Percentiles rank a stretch among this genome's conserved stretches.
Conservation (phyloP, 2,113 vertebrate genomes). For the Campylorhamphus procurvoides region DNA sequence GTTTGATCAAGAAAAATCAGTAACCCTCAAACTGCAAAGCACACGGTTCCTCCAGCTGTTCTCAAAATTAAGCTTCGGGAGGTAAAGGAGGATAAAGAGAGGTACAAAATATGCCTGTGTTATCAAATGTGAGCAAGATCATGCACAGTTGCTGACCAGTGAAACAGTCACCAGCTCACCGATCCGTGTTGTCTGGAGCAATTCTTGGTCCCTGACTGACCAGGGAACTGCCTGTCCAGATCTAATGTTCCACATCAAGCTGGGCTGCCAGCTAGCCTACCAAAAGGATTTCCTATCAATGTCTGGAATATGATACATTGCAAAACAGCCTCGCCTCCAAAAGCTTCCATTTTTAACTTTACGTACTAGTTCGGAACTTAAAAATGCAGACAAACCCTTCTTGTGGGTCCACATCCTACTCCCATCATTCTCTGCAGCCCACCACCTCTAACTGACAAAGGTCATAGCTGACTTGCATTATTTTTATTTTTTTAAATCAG, state of each 20-base stretch:
- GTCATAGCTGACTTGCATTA: not conserved
- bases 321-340: not conserved
- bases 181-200: not conserved
- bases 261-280: not conserved
- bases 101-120: fast-evolving
- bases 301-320: not conserved
- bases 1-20: not conserved
- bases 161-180: not conserved
- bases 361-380: fast-evolving
- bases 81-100: not conserved
- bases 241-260: not conserved
- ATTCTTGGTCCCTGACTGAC: not conserved
- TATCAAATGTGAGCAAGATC: not conserved
- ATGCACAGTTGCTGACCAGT: not conserved
- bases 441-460: not conserved
- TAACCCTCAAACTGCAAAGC: not conserved
- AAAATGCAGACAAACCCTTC: not conserved
- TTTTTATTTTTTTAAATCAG: not conserved
- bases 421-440: not conserved
- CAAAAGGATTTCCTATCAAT: not conserved
- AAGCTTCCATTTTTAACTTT: not conserved
- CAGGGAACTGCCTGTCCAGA: not conserved
- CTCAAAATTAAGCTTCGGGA: not conserved
- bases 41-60: not conserved
- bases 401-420: not conserved